Conservation (phyloP, 1,140 invertebrate genomes). For the Neodiprion fabricii region DNA sequence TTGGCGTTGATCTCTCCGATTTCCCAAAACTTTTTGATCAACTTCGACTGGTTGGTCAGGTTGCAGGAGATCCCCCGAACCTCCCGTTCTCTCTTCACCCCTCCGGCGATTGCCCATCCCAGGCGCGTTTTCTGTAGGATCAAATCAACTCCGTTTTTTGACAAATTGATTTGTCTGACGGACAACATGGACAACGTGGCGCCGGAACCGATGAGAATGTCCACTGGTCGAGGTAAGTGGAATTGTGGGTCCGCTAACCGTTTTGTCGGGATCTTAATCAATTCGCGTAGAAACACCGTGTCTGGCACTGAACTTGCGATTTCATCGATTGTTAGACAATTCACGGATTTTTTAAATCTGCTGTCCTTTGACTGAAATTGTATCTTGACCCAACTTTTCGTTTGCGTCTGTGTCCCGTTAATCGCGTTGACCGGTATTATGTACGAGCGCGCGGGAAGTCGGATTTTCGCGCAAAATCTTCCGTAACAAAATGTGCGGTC, state of each 20-base stretch:
- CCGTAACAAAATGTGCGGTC: too few species aligned
- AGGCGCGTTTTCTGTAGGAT: conserved; percentile 3
- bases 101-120: not conserved
- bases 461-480: too few species aligned
- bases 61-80: not conserved
- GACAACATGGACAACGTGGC: conserved; percentile 13
- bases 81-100: not conserved
- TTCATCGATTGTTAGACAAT: too few species aligned
- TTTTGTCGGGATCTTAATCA: too few species aligned
- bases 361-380: too few species aligned
- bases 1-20: conserved; percentile 5
- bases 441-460: too few species aligned
- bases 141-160: conserved; percentile 15
- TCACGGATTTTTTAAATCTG: too few species aligned
- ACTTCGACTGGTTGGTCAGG: not conserved
- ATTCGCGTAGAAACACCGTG: too few species aligned
- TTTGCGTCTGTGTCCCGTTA: too few species aligned
- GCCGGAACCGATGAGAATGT: conserved; percentile 18
- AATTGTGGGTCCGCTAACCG: conserved; percentile 20
- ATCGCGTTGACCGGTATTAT: too few species aligned
- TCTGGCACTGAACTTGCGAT: too few species aligned
- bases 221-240: not conserved
- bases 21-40: conserved; percentile 21
- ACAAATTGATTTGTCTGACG: conserved; percentile 17
- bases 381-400: too few species aligned